Percentiles rank a stretch among this genome's conserved stretches.
Evolutionary conservation across 2,113 vertebrate species (phyloP).

Genomic region (Corythornis madagascariensis): DNA sequence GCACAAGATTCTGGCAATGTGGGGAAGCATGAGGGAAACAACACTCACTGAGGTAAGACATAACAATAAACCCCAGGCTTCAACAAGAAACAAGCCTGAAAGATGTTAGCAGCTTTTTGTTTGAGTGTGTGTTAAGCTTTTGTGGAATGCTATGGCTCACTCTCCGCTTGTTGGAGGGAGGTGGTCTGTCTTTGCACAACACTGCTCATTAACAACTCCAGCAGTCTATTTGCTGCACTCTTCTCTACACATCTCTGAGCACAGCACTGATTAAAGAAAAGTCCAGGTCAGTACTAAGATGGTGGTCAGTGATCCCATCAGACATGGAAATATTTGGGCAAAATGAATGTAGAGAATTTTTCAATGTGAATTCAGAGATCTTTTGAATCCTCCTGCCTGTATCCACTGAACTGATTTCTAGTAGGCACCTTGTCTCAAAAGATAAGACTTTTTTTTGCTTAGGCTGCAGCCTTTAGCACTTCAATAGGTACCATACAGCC

Average conservation of each 20-base stretch:
- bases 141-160: accelerated
- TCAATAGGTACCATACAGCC: background rate
- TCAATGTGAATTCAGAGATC: background rate
- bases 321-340: background rate
- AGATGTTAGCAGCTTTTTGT: background rate
- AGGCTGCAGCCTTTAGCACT: background rate
- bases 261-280: background rate
- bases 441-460: background rate
- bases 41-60: accelerated
- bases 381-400: background rate
- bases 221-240: background rate
- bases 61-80: background rate
- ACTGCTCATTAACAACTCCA: background rate
- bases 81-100: background rate
- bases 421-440: background rate
- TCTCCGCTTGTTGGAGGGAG: background rate
- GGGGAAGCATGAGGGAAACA: background rate
- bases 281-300: background rate
- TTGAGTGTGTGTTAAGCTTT: background rate
- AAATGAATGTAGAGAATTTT: background rate
- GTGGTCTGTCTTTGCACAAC: background rate
- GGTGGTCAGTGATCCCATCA: background rate
- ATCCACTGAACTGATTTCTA: background rate
- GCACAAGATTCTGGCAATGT: background rate
- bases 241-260: background rate